Percentiles rank a stretch among this genome's conserved stretches.
Conservation (phyloP, 2,797 vertebrate species). For the Urophycis tenuis region DNA sequence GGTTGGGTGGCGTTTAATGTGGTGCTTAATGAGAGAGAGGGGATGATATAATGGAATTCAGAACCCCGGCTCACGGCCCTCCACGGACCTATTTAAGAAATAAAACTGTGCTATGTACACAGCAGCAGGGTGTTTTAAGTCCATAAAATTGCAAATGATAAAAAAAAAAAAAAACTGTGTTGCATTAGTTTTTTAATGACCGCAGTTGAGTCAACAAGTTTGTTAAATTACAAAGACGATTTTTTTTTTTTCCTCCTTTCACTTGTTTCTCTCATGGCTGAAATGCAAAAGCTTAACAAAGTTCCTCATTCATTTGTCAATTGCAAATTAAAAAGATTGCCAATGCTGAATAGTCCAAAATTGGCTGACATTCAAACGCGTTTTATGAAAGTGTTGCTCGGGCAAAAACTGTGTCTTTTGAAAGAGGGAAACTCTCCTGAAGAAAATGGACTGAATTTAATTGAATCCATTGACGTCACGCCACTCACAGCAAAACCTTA, state of each 20-base stretch:
- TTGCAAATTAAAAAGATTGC: too few species aligned
- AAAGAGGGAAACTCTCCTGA: background rate
- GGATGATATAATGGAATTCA: constrained; percentile 68
- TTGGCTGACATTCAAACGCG: background rate
- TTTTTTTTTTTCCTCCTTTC: constrained; percentile 36
- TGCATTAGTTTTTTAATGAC: constrained; percentile 43
- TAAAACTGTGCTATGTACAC: constrained; percentile 44
- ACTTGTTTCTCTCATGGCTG: background rate
- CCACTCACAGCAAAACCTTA: background rate
- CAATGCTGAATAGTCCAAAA: too few species aligned
- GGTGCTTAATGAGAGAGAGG: constrained; percentile 49
- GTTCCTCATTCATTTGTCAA: too few species aligned
- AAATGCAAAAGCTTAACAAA: background rate
- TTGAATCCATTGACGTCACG: background rate
- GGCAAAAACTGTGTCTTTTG: background rate
- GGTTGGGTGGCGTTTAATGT: constrained; percentile 66
- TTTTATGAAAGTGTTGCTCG: background rate
- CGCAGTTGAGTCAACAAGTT: constrained; percentile 53
- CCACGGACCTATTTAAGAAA: constrained; percentile 41
- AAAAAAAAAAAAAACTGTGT: constrained; percentile 54
- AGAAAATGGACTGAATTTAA: background rate
- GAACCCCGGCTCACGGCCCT: constrained; percentile 50
- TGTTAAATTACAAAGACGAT: constrained; percentile 55
- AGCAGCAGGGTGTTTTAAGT: constrained; percentile 49
- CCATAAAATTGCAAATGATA: constrained; percentile 51